Evolutionary conservation across 2,888 invertebrate genomes (phyloP).

Genomic region (Eustalomyia histrio): DNA sequence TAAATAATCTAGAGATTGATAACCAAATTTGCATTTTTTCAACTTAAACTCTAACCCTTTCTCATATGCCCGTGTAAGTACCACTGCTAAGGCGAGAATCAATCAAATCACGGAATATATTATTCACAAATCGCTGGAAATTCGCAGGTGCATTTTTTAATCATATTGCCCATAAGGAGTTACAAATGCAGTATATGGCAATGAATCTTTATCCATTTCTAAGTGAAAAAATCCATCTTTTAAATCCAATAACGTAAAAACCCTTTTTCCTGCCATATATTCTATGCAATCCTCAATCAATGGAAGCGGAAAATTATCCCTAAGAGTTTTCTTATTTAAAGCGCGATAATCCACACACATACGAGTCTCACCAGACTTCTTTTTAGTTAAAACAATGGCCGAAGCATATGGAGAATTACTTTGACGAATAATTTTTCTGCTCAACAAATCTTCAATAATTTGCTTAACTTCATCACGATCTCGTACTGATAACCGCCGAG

Average conservation of each 20-base stretch:
- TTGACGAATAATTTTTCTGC: neutral
- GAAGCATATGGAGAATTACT: conserved; percentile 20
- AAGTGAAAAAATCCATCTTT: too few relatives aligned
- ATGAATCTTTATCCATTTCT: conserved; percentile 12
- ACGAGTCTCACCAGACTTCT: too few relatives aligned
- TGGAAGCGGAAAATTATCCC: too few relatives aligned
- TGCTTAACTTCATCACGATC: conserved; percentile 5
- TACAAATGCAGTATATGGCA: conserved; percentile 28
- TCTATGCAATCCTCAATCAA: conserved; percentile 18
- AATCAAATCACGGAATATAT: conserved; percentile 8
- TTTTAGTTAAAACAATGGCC: conserved; percentile 4
- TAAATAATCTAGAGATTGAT: too few relatives aligned
- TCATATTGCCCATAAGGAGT: conserved; percentile 32
- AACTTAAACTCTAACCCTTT: too few relatives aligned
- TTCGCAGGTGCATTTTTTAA: conserved; percentile 14
- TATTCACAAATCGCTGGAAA: conserved; percentile 20
- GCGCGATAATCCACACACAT: too few relatives aligned
- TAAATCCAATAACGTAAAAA: conserved; percentile 23
- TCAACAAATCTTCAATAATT: neutral
- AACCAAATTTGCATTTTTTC: too few relatives aligned
- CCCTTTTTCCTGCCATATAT: conserved; percentile 13
- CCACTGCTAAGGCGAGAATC: conserved; percentile 19
- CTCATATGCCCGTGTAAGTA: too few relatives aligned
- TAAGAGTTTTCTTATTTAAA: too few relatives aligned
- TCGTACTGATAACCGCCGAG: neutral